phyloP scores from a whole-genome alignment of 2,797 vertebrate species.

The Pseudocheirus occidentalis region DNA sequence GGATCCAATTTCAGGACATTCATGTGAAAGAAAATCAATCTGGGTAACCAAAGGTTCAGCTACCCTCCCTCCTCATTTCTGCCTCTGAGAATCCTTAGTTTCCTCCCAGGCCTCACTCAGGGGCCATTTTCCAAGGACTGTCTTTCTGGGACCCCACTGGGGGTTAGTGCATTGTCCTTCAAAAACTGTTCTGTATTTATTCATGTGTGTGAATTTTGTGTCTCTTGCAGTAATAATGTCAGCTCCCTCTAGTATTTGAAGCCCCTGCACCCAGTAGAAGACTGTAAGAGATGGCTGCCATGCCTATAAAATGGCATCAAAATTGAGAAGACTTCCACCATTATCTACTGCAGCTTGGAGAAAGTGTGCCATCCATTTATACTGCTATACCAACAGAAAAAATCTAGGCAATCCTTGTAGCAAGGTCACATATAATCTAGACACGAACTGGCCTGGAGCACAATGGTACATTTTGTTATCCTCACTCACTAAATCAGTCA shows the following conservation, averaged over 20 bases:
- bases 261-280: neutral
- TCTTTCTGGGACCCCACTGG: neutral
- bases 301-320: neutral
- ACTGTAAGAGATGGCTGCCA: neutral
- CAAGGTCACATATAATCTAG: neutral
- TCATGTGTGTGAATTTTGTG: neutral
- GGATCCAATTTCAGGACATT: neutral
- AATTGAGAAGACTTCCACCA: neutral
- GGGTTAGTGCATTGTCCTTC: neutral
- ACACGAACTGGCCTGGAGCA: neutral
- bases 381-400: neutral
- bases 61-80: neutral
- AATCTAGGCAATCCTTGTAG: neutral
- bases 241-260: neutral
- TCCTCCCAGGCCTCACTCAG: neutral
- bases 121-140: neutral
- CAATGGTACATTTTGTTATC: neutral
- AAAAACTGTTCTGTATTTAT: neutral
- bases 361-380: neutral
- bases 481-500: neutral
- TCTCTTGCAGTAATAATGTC: neutral
- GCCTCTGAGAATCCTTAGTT: neutral
- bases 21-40: neutral
- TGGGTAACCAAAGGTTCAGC: neutral
- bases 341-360: neutral